phyloP scores from a whole-genome alignment of 2,888 invertebrate species.

The Cryptophagus acutangulus region DNA sequence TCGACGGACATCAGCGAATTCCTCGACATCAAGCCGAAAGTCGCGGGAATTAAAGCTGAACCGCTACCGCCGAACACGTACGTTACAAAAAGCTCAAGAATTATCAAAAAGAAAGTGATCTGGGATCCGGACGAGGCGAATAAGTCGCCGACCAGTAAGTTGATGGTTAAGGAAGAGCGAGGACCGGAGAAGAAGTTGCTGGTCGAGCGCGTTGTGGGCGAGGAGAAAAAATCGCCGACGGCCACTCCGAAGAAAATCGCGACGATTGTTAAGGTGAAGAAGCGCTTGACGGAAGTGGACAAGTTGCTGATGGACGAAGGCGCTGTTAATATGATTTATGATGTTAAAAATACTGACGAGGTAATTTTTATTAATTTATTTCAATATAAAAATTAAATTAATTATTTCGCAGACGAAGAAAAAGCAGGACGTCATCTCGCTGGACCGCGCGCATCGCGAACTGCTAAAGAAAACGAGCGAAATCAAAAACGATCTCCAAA shows the following conservation, averaged over 20 bases:
- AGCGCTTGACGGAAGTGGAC: constrained; percentile 64
- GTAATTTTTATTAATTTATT: too few relatives aligned
- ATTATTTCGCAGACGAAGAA: constrained; percentile 27
- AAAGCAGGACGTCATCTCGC: constrained; percentile 35
- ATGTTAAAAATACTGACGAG: constrained; percentile 60
- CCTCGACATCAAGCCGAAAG: constrained; percentile 4
- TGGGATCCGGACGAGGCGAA: constrained; percentile 62
- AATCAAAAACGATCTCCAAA: constrained; percentile 42
- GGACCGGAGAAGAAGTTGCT: constrained; percentile 12
- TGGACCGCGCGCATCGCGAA: constrained; percentile 40
- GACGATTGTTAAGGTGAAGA: constrained; percentile 19
- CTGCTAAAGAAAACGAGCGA: constrained; percentile 42
- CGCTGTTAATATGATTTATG: constrained; percentile 79
- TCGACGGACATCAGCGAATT: constrained; percentile 23
- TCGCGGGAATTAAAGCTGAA: constrained; percentile 10
- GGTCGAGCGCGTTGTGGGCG: constrained; percentile 10
- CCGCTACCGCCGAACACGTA: constrained; percentile 34
- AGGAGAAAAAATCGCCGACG: constrained; percentile 13
- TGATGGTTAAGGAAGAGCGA: constrained; percentile 19
- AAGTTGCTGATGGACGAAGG: constrained; percentile 78
- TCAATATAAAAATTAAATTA: too few relatives aligned
- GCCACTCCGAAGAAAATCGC: constrained; percentile 11
- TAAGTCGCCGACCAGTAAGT: constrained; percentile 15
- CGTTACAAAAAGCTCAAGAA: constrained; percentile 50
- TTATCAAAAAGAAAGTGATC: constrained; percentile 68